phyloP scores from a whole-genome alignment of 2,797 vertebrate genomes.

The Anabacerthia variegaticeps region DNA sequence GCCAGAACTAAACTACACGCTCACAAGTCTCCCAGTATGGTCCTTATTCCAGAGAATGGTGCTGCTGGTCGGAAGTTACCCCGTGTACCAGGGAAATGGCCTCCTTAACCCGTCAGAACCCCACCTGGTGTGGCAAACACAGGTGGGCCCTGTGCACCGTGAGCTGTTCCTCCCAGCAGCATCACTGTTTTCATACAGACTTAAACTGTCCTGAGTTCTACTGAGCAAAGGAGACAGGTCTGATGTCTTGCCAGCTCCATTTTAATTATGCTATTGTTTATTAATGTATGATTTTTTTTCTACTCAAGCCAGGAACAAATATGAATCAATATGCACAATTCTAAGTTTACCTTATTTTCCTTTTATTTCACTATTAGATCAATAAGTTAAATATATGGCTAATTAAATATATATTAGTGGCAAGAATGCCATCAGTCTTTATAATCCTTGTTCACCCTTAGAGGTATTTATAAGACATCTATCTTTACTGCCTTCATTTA shows the following conservation, averaged over 20 bases:
- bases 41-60: background rate
- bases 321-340: background rate
- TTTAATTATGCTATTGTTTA: background rate
- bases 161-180: background rate
- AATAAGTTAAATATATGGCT: background rate
- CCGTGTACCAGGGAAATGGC: background rate
- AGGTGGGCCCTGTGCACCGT: accelerated
- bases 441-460: background rate
- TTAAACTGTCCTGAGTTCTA: background rate
- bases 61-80: background rate
- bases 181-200: background rate
- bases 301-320: background rate
- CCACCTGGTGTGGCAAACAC: background rate
- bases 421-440: background rate
- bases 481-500: background rate
- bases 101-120: background rate
- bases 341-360: background rate
- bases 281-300: background rate
- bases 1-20: background rate
- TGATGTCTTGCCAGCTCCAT: background rate
- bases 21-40: background rate
- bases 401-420: background rate
- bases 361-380: background rate
- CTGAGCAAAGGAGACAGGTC: background rate
- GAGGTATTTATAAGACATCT: background rate